phyloP scores from a whole-genome alignment of 2,113 vertebrate species.

The Fregata magnificens region DNA sequence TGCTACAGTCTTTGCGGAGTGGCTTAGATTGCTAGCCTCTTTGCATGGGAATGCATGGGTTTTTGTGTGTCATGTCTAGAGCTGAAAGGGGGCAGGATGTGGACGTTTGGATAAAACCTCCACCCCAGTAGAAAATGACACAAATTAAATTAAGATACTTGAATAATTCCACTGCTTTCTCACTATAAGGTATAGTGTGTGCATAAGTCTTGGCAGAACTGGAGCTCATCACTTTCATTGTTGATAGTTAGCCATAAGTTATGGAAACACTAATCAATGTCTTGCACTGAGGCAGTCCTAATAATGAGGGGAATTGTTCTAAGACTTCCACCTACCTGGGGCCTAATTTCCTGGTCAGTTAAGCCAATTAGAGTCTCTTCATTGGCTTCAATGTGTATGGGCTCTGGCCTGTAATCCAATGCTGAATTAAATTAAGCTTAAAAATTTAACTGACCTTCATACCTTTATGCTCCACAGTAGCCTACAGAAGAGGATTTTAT shows the following conservation, averaged over 20 bases:
- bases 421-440: not conserved
- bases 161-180: not conserved
- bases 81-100: not conserved
- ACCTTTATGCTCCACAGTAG: not conserved
- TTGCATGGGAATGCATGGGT: not conserved
- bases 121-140: not conserved
- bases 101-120: not conserved
- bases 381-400: not conserved
- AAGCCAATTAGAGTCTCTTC: not conserved
- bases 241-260: not conserved
- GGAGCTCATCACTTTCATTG: not conserved
- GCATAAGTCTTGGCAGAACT: not conserved
- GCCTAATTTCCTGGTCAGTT: not conserved
- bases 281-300: not conserved
- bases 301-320: not conserved
- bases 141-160: not conserved
- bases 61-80: not conserved
- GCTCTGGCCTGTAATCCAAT: not conserved
- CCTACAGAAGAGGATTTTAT: not conserved
- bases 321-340: not conserved
- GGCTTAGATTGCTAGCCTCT: not conserved
- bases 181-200: accelerated
- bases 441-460: not conserved
- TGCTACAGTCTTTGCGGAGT: not conserved
- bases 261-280: not conserved